Conservation (phyloP, 2,888 invertebrate genomes). For the Stenotaenia linearis region DNA sequence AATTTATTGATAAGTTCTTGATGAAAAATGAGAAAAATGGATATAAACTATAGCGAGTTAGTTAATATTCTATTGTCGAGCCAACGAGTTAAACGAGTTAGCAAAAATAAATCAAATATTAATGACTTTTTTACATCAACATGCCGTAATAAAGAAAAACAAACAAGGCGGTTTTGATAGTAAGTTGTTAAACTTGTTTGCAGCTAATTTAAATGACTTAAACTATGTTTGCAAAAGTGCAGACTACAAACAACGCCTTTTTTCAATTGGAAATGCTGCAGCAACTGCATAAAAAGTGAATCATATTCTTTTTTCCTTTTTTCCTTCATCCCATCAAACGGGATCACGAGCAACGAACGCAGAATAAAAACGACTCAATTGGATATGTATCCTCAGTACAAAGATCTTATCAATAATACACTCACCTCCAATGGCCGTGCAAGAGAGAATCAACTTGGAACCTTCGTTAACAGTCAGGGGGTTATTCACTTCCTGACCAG, state of each 20-base stretch:
- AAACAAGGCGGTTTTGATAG: too few species aligned
- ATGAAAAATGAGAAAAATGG: not conserved
- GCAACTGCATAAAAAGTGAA: not conserved
- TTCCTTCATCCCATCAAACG: not conserved
- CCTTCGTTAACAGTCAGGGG: constrained; percentile 58
- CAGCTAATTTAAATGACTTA: not conserved
- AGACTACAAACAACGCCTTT: not conserved
- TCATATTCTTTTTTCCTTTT: not conserved
- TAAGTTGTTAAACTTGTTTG: too few species aligned
- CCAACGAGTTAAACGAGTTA: too few species aligned
- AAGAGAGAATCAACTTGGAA: constrained; percentile 70
- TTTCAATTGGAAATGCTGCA: not conserved
- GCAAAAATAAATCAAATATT: too few species aligned
- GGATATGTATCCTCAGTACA: not conserved
- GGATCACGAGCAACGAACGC: constrained; percentile 6
- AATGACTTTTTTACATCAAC: too few species aligned
- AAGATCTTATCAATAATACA: constrained; percentile 36
- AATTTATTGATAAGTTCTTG: too few species aligned
- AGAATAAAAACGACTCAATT: constrained; percentile 19
- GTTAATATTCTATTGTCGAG: too few species aligned
- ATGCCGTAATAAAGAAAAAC: too few species aligned
- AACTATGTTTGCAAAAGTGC: not conserved
- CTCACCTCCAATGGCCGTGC: constrained; percentile 79
- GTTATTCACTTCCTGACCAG: constrained; percentile 31
- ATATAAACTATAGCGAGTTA: too few species aligned